These are phyloP conservation scores for Montipora capricornis DNA, from an alignment of 64 coral and sea anemone species.

Conservation along the genomic window DNA sequence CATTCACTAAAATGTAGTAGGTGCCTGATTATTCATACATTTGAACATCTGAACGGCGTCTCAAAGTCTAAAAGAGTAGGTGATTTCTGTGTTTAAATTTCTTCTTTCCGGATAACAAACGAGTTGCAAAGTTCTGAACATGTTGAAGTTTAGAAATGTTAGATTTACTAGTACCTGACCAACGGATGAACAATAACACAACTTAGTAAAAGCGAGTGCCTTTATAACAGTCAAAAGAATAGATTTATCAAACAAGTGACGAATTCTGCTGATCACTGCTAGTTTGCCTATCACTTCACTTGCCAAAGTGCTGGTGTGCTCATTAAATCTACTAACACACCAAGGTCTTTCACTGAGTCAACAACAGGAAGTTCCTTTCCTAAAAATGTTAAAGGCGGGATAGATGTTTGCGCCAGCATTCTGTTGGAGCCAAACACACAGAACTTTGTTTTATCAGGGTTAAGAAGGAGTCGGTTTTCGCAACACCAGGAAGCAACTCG, in stretches of 20 bases:
- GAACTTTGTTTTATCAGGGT: constrained; percentile 64
- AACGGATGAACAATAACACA: constrained; percentile 10
- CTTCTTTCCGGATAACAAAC: not conserved
- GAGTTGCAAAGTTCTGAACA: constrained; percentile 42
- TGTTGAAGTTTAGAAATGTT: constrained; percentile 39
- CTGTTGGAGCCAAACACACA: constrained; percentile 19
- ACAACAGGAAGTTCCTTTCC: not conserved
- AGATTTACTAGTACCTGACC: constrained; percentile 19
- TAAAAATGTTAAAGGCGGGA: not conserved
- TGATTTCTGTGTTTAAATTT: constrained; percentile 23
- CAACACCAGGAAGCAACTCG: constrained; percentile 44
- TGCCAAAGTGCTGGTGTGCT: not conserved
- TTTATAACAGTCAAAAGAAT: constrained; percentile 12
- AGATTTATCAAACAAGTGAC: constrained; percentile 30
- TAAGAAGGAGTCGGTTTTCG: constrained; percentile 26
- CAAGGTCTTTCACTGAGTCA: not conserved
- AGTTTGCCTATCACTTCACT: constrained; percentile 12
- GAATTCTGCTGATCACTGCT: constrained; percentile 22
- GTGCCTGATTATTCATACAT: constrained; percentile 36
- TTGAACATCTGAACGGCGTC: constrained; percentile 18
- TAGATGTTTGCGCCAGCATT: not conserved
- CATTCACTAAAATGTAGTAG: not conserved
- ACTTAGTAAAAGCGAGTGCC: constrained; percentile 11
- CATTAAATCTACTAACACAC: not conserved
- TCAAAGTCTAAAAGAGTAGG: constrained; percentile 19